Evolutionary conservation across 2,797 vertebrate genomes (phyloP).

Genomic region (Trachops cirrhosus): DNA sequence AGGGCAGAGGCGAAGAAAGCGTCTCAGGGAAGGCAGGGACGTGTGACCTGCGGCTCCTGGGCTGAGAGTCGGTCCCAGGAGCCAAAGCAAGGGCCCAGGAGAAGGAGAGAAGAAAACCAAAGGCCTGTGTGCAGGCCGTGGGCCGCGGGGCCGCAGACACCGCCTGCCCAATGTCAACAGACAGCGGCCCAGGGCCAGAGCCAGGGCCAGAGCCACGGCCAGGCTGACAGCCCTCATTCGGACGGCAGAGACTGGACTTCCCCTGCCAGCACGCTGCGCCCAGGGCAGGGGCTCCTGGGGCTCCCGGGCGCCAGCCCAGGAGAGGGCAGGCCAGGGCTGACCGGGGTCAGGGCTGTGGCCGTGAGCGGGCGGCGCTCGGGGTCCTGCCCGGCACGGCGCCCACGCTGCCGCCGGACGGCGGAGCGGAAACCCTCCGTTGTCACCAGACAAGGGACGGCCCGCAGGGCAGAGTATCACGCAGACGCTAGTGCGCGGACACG

Average conservation of each 20-base stretch:
- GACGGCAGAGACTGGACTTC: background rate
- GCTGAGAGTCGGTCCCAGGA: background rate
- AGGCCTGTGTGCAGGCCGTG: background rate
- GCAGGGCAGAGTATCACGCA: background rate
- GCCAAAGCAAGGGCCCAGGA: background rate
- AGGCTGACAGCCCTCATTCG: background rate
- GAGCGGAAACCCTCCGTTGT: background rate
- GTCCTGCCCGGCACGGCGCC: background rate
- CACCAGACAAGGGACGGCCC: background rate
- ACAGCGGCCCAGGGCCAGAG: background rate
- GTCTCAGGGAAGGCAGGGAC: background rate
- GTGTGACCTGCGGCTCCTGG: background rate
- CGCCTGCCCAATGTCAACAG: background rate
- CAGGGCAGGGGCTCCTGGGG: background rate
- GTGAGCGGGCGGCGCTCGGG: background rate
- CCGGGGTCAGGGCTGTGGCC: rapidly evolving
- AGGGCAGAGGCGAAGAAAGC: background rate
- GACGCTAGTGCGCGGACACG: background rate
- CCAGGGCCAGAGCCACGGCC: background rate
- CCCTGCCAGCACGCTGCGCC: background rate
- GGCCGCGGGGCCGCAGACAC: background rate
- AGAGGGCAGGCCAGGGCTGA: background rate
- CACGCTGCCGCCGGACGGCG: too few species aligned
- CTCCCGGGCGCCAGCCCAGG: rapidly evolving
- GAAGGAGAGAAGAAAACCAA: background rate